Percentiles rank a stretch among this genome's conserved stretches.
Evolutionary conservation across 2,113 vertebrate species (phyloP).

Genomic region (Rhinopomastus cyanomelas): DNA sequence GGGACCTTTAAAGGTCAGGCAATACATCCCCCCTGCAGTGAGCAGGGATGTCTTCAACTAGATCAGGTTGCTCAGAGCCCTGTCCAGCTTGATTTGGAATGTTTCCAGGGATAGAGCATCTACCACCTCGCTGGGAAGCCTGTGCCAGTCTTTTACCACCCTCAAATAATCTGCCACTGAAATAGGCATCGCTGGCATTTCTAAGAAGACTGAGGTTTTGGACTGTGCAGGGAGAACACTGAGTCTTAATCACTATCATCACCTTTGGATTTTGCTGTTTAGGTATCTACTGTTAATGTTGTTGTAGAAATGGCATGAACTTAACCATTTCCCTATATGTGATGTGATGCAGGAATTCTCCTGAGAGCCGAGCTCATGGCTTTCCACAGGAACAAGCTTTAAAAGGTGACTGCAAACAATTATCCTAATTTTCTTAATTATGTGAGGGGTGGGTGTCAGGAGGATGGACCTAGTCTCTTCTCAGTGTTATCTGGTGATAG

Average conservation of each 20-base stretch:
- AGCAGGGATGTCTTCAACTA: not conserved
- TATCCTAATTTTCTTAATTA: too few relatives aligned
- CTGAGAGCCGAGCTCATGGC: not conserved
- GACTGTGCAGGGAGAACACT: not conserved
- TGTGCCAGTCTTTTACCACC: not conserved
- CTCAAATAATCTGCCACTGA: not conserved
- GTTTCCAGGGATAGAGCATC: not conserved
- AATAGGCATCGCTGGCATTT: not conserved
- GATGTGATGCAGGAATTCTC: not conserved
- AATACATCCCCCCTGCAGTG: too few relatives aligned
- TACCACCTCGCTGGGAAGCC: not conserved
- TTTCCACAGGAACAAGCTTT: not conserved
- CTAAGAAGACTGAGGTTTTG: not conserved
- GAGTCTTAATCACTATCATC: not conserved
- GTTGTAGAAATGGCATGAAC: not conserved
- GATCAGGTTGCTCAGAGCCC: not conserved
- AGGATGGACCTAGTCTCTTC: too few relatives aligned
- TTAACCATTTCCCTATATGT: accelerated
- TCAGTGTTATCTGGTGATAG: too few relatives aligned
- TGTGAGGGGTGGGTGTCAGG: too few relatives aligned
- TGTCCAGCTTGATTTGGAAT: not conserved
- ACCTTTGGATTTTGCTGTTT: not conserved
- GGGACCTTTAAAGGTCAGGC: not conserved
- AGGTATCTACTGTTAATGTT: not conserved
- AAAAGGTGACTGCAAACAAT: not conserved